phyloP scores from a whole-genome alignment of 2,113 vertebrate genomes.

The Hemiprocne comata region DNA sequence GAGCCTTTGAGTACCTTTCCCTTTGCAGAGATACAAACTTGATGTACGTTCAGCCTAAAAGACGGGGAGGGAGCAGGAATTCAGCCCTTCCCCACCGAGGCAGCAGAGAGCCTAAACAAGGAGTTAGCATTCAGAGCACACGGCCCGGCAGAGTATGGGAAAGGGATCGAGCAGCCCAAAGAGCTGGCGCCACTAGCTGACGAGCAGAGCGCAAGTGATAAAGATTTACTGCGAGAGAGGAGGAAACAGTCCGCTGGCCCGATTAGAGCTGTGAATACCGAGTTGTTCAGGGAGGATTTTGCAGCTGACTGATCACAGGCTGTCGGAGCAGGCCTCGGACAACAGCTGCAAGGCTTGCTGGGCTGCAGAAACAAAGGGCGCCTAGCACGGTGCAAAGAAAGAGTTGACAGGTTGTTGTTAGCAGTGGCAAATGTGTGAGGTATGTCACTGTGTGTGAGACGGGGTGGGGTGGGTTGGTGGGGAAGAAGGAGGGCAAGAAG shows the following conservation, averaged over 20 bases:
- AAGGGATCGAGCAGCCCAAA: slow-evolving; percentile 71
- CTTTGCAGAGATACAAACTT: not conserved
- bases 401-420: slow-evolving; percentile 85
- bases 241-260: slow-evolving; percentile 79
- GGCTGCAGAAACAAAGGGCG: slow-evolving; percentile 78
- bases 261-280: slow-evolving; percentile 81
- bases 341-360: slow-evolving; percentile 87
- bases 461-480: not conserved
- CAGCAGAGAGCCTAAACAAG: slow-evolving; percentile 20
- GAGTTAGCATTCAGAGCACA: slow-evolving; percentile 72
- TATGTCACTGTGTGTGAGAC: slow-evolving; percentile 72
- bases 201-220: slow-evolving; percentile 78
- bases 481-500: slow-evolving; percentile 45
- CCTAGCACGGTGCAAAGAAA: slow-evolving; percentile 77
- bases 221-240: slow-evolving; percentile 84
- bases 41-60: not conserved
- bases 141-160: slow-evolving; percentile 34
- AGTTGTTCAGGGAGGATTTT: slow-evolving; percentile 79
- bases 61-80: not conserved
- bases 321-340: slow-evolving; percentile 80
- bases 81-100: not conserved
- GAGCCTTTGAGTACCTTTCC: not conserved
- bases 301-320: slow-evolving; percentile 85
- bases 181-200: slow-evolving; percentile 80
- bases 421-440: slow-evolving; percentile 83